Evolutionary conservation across 2,113 vertebrate species (phyloP).

Genomic region (Neoarius graeffei): DNA sequence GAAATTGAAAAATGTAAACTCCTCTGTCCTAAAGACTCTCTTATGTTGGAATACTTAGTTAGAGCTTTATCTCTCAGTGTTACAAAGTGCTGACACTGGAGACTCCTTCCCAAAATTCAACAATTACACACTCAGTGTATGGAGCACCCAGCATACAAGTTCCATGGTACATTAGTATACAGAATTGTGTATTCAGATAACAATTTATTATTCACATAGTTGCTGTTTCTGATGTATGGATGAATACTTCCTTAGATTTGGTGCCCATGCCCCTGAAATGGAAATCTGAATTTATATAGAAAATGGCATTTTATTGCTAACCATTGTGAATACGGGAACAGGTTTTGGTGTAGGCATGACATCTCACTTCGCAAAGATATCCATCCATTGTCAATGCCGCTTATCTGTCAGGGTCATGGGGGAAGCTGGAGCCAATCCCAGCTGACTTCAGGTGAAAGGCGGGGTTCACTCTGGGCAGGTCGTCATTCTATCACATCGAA

Average conservation of each 20-base stretch:
- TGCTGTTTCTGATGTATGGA: too few species aligned
- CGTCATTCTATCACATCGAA: too few species aligned
- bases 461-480: too few species aligned
- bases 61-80: background rate
- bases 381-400: too few species aligned
- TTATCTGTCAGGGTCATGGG: too few species aligned
- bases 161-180: too few species aligned
- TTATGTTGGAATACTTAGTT: background rate
- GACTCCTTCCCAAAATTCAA: background rate
- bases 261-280: background rate
- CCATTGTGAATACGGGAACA: background rate
- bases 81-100: background rate
- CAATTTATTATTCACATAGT: too few species aligned
- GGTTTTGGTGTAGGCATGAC: background rate
- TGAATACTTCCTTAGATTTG: background rate
- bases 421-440: too few species aligned
- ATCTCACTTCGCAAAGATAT: background rate
- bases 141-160: too few species aligned
- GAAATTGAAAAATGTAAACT: background rate
- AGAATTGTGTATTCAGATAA: too few species aligned
- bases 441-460: too few species aligned
- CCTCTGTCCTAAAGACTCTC: background rate
- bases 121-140: too few species aligned
- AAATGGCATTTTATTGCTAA: background rate
- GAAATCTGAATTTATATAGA: background rate